phyloP scores from a whole-genome alignment of 2,888 invertebrate genomes.

The Galerucella calmariensis region DNA sequence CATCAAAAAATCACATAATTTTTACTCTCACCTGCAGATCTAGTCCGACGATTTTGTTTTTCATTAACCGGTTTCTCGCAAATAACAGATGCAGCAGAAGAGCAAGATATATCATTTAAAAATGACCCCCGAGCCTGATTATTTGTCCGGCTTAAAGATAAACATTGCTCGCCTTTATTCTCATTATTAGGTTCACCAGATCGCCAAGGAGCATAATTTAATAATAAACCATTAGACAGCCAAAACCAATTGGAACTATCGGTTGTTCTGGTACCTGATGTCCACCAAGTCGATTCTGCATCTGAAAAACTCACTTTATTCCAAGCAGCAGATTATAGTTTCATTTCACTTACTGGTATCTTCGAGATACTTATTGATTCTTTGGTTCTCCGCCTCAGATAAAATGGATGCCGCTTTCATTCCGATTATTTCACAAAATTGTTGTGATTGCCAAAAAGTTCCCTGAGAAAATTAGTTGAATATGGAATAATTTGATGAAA shows the following conservation, averaged over 20 bases:
- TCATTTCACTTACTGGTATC: slow-evolving; percentile 26
- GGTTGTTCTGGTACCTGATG: slow-evolving; percentile 31
- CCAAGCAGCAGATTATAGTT: background rate
- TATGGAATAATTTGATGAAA: background rate
- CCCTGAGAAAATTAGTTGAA: slow-evolving; percentile 18
- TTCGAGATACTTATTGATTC: slow-evolving; percentile 22
- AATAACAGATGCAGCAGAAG: slow-evolving; percentile 3
- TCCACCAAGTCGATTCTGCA: slow-evolving; percentile 27
- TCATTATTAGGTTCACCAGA: slow-evolving; percentile 12
- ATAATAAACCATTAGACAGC: slow-evolving; percentile 21
- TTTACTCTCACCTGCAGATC: background rate
- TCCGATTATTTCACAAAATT: slow-evolving; percentile 29
- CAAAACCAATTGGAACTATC: slow-evolving; percentile 32
- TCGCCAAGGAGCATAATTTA: slow-evolving; percentile 2
- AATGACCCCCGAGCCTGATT: slow-evolving; percentile 19
- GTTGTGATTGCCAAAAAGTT: slow-evolving; percentile 20
- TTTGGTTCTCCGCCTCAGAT: slow-evolving; percentile 17
- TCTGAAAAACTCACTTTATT: slow-evolving; percentile 6
- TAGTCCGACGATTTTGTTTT: background rate
- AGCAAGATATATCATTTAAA: slow-evolving; percentile 26
- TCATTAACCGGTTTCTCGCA: slow-evolving; percentile 18
- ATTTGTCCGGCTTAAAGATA: slow-evolving; percentile 3
- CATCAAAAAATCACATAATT: too few relatives aligned
- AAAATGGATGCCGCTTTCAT: slow-evolving; percentile 18
- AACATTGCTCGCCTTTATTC: slow-evolving; percentile 10